Percentiles rank a stretch among this genome's conserved stretches.
Conservation (phyloP, 2,113 vertebrate species). For the Rhadina sibilatrix region DNA sequence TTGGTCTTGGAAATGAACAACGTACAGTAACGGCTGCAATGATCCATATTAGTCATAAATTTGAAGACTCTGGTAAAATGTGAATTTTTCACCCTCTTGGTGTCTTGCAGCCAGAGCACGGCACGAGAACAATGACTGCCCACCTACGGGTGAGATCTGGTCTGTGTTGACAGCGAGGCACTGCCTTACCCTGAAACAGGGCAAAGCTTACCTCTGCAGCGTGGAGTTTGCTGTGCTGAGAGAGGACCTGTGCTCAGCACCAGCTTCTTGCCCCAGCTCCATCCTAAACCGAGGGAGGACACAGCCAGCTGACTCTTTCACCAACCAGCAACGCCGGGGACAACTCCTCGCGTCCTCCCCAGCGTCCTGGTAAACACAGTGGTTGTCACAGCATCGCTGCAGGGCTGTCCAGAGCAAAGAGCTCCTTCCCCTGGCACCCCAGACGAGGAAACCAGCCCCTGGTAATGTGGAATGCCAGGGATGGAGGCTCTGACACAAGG, state of each 20-base stretch:
- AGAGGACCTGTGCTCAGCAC: accelerated
- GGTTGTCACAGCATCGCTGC: background rate
- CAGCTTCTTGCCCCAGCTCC: background rate
- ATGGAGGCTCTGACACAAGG: background rate
- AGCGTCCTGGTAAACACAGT: accelerated
- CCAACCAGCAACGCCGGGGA: accelerated
- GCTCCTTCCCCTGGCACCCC: background rate
- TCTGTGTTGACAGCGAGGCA: background rate
- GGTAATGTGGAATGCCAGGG: accelerated
- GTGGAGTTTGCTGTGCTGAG: background rate
- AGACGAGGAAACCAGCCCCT: background rate
- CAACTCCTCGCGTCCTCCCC: accelerated
- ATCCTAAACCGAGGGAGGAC: background rate
- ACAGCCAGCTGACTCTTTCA: background rate
- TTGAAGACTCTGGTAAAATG: background rate
- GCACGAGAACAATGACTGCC: background rate
- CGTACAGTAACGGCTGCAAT: background rate
- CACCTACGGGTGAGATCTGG: accelerated
- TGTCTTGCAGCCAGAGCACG: background rate
- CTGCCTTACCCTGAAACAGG: background rate
- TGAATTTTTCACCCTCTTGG: background rate
- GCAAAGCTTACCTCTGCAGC: background rate
- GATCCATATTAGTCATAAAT: background rate
- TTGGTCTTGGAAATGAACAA: background rate
- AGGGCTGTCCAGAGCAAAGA: background rate